A percentile compares a stretch with the other conserved stretches of the same genome.
phyloP scores from a whole-genome alignment of 2,888 invertebrate genomes.

The Agrochola litura region DNA sequence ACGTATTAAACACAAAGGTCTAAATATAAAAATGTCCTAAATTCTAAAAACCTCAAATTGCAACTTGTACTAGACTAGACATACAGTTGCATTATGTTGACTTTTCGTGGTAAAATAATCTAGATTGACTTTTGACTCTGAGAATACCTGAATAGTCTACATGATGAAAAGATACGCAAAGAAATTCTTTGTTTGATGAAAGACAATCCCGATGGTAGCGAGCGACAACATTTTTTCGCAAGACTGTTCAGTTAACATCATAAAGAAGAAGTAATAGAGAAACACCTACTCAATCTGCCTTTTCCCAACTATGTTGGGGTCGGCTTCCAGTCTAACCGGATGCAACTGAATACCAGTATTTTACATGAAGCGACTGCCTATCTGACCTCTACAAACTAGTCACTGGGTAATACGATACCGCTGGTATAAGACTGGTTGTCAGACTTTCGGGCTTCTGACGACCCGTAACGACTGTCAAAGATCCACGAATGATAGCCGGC shows the following conservation, averaged over 20 bases:
- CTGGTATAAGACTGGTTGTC: too few relatives aligned
- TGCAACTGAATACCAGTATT: too few relatives aligned
- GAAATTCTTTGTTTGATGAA: constrained; percentile 14
- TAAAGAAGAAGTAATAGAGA: neutral
- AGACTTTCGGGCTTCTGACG: too few relatives aligned
- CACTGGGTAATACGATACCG: too few relatives aligned
- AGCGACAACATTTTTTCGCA: constrained; percentile 10
- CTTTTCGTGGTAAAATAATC: constrained; percentile 28
- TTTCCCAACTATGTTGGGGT: too few relatives aligned
- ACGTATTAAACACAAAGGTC: constrained; percentile 35
- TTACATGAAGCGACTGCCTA: too few relatives aligned
- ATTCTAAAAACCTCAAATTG: constrained; percentile 33
- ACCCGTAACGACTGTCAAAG: too few relatives aligned
- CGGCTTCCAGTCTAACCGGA: too few relatives aligned
- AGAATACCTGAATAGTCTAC: constrained; percentile 21
- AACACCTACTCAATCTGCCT: too few relatives aligned
- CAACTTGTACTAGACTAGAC: constrained; percentile 8
- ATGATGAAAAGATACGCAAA: constrained; percentile 17
- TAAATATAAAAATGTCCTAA: constrained; percentile 17
- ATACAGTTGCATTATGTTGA: constrained; percentile 22
- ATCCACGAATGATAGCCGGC: too few relatives aligned
- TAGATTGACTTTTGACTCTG: constrained; percentile 56
- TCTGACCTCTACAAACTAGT: too few relatives aligned
- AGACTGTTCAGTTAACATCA: neutral
- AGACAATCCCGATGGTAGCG: neutral